A percentile compares a stretch with the other conserved stretches of the same genome.
These are phyloP conservation scores for Epirrita christyi DNA, from an alignment of 2,888 invertebrate species.

Conservation along the genomic window DNA sequence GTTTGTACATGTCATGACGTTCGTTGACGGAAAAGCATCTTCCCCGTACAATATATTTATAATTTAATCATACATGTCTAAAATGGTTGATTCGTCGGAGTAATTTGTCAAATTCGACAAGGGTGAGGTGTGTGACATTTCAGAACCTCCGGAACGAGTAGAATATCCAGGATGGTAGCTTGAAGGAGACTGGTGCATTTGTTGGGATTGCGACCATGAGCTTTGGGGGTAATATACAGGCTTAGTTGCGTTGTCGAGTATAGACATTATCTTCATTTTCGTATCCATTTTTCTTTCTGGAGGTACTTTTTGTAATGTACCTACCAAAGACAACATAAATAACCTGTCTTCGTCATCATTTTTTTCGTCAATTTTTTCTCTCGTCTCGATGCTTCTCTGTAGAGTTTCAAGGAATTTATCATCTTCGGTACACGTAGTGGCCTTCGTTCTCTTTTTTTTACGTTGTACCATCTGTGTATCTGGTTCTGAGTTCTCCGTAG, in stretches of 20 bases:
- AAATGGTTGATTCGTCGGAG: slow-evolving; percentile 29
- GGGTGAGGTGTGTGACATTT: slow-evolving; percentile 25
- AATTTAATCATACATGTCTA: slow-evolving; percentile 24
- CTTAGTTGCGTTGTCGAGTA: slow-evolving; percentile 21
- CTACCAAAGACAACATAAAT: slow-evolving; percentile 25
- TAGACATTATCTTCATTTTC: slow-evolving; percentile 19
- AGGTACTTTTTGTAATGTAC: slow-evolving; percentile 25
- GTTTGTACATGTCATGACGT: no score
- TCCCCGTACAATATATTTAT: slow-evolving; percentile 22
- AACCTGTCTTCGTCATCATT: slow-evolving; percentile 11
- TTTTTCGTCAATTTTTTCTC: slow-evolving; percentile 1
- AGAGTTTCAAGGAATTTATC: slow-evolving; percentile 7
- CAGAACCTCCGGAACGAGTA: slow-evolving; percentile 27
- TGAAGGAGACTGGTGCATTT: slow-evolving; percentile 20
- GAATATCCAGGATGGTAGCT: slow-evolving; percentile 29
- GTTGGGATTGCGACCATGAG: slow-evolving; percentile 28
- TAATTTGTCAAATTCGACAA: slow-evolving; percentile 27
- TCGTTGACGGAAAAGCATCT: no score
- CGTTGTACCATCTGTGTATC: neutral
- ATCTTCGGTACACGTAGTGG: slow-evolving; percentile 7
- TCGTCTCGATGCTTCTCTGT: slow-evolving; percentile 6
- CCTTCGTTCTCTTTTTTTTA: slow-evolving; percentile 1
- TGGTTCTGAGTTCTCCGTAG: neutral
- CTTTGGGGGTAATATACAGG: slow-evolving; percentile 29
- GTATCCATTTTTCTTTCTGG: slow-evolving; percentile 23